Evolutionary conservation across 2,797 vertebrate species (phyloP), one percentile per base, ranked within the genome.

Genomic region (Rhodeus uyekii): DNA sequence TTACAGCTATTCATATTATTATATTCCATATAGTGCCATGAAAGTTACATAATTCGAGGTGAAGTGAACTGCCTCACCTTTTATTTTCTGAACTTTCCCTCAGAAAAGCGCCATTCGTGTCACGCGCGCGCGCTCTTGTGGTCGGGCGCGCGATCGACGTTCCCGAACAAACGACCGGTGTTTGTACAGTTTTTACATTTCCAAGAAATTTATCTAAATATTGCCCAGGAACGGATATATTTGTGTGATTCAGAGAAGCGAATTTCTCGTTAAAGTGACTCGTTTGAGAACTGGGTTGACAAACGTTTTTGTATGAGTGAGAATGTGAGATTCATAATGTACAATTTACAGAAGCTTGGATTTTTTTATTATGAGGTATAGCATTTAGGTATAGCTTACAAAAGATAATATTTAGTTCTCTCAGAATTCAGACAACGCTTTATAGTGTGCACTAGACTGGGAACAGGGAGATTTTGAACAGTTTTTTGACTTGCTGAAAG

Each of bases 111-210:
- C 46, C 36, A 36, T 46, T 58, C 1, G 22, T 67, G 71, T 55
- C 18, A 18, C 4, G 12, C 71, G 60, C 60, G 71, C 72, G 71
- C 61, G 8, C 36, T 44, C 80, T 82, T 67, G 72, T 67, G 80
- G 80, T 44, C 19, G 46, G 65, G 22, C 61, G 14, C 48, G 63
- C 36, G 27, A 67, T 65, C 19, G 80, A 50, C 27, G 7, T 34
- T 12, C n/a, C 4, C 1, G 67, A 50, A 42, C n/a, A 10, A n/a
- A 13, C 2, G 10, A 60, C 0, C 24, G 29, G 16, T 22, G 27
- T 42, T 68, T 27, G 24, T 44, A 9, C n/a, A 44, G 39, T 44
- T 61, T 44, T 61, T 13, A n/a, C 1, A 14, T 42, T 58, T 39
- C 16, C 12, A 29, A 58, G 5, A 9, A 27, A 29, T 13, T 60